These are phyloP conservation scores for Periophthalmus modestus DNA, from an alignment of 2,113 vertebrate species.

Conservation along the genomic window DNA sequence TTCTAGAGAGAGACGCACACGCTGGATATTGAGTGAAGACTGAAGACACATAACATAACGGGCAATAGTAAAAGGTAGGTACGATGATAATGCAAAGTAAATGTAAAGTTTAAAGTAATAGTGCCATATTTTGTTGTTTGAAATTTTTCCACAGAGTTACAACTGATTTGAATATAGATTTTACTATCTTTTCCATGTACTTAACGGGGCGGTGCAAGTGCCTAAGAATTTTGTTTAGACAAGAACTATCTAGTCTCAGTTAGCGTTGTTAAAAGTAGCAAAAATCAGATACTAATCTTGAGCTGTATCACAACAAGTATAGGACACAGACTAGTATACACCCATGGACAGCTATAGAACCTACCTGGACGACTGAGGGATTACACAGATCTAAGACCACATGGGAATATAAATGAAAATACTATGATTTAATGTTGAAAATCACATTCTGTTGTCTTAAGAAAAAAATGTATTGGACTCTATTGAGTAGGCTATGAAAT, in stretches of 20 bases:
- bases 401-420: too few relatives aligned
- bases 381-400: too few relatives aligned
- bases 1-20: not conserved
- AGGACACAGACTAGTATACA: too few relatives aligned
- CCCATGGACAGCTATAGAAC: too few relatives aligned
- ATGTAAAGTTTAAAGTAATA: not conserved
- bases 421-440: too few relatives aligned
- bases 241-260: not conserved
- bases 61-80: constrained; percentile 32
- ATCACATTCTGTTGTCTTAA: too few relatives aligned
- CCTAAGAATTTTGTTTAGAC: not conserved
- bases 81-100: not conserved
- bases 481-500: too few relatives aligned
- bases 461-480: too few relatives aligned
- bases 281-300: too few relatives aligned
- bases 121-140: not conserved
- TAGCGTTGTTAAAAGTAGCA: too few relatives aligned
- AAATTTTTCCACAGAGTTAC: not conserved
- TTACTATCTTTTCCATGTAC: not conserved
- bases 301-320: too few relatives aligned
- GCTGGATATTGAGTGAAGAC: not conserved
- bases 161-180: not conserved
- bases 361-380: too few relatives aligned
- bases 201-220: not conserved
- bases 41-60: not conserved